Base-by-base conservation (phyloP, 1,140 invertebrate genomes). In the Trachymyrmex cornetzi region DNA sequence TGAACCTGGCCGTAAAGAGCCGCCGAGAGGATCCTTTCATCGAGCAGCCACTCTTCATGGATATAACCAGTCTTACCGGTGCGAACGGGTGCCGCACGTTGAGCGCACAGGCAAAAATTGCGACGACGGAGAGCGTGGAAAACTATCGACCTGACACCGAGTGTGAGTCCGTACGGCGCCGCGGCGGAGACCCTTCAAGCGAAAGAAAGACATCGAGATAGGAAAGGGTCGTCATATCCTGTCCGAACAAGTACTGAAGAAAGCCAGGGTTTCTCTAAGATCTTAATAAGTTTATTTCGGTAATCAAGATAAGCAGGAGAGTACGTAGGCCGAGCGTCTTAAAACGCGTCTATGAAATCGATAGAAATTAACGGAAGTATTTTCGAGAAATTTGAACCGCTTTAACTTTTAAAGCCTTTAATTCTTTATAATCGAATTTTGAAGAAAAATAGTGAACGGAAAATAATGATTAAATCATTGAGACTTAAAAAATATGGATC, bases 61-160 rank as follows among this genome's bases (percentile, higher is more conserved):
- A 84, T 72, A 85, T 77, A 90, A 90, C 88, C 89, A 88, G 89
- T 90, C 89, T 66, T 89, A 90, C 89, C 88, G 79, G 88, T 87
- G 89, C 86, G 75, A 91, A 86, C 89, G 88, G 88, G 77, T 71
- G 85, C 79, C 57, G 12, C 7, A 48, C 63, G n/a, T 30, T 7
- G 61, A 16, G 77, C 30, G 34, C 75, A 27, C 34, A 24, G 67
- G 72, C 77, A 88, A 87, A 90, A 87, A 90, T 86, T 81, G 64
- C 66, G 61, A 57, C 88, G 88, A 84, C 85, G 69, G 59, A 82
- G 59, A 82, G 53, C 69, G 80, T 86, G 87, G 85, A 84, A 85
- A 84, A 87, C 80, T 81, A 91, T 84, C 80, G 81, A 84, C 66
- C 77, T 82, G 87, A 87, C 88, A 85, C 50, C 61, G 79, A 66